A percentile compares a stretch with the other conserved stretches of the same genome.
These are phyloP conservation scores for Tragopan temminckii DNA, from an alignment of 2,797 vertebrate genomes.

Conservation along the genomic window DNA sequence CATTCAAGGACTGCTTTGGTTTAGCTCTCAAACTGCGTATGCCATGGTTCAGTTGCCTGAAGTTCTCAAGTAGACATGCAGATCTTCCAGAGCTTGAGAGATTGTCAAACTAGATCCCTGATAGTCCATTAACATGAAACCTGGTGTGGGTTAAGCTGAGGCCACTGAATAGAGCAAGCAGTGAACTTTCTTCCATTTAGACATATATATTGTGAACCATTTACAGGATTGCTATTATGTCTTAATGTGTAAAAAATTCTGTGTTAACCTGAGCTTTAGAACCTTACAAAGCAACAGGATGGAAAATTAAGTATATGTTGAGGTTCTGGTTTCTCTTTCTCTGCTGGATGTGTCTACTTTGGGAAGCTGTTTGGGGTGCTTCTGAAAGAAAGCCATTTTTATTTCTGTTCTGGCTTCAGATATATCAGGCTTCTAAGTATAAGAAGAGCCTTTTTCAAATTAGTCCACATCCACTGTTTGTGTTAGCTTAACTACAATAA, in stretches of 20 bases:
- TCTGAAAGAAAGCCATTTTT: slow-evolving; percentile 13
- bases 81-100: background rate
- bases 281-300: background rate
- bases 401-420: background rate
- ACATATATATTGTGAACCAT: background rate
- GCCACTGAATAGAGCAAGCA: background rate
- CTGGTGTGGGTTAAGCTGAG: background rate
- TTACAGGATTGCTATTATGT: background rate
- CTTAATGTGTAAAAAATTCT: background rate
- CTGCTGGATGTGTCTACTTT: background rate
- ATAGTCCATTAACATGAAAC: background rate
- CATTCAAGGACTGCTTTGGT: background rate
- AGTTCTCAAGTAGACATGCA: background rate
- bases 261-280: background rate
- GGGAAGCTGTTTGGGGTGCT: slow-evolving; percentile 2
- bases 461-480: background rate
- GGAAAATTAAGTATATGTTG: background rate
- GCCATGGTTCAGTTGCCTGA: background rate
- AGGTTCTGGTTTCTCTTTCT: slow-evolving; percentile 4
- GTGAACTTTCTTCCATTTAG: background rate
- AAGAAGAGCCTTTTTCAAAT: slow-evolving; percentile 7
- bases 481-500: slow-evolving; percentile 15
- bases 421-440: background rate
- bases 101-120: background rate
- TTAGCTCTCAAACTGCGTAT: background rate